Base-by-base conservation (phyloP, 1,140 invertebrate species). In the Grapholita molesta region DNA sequence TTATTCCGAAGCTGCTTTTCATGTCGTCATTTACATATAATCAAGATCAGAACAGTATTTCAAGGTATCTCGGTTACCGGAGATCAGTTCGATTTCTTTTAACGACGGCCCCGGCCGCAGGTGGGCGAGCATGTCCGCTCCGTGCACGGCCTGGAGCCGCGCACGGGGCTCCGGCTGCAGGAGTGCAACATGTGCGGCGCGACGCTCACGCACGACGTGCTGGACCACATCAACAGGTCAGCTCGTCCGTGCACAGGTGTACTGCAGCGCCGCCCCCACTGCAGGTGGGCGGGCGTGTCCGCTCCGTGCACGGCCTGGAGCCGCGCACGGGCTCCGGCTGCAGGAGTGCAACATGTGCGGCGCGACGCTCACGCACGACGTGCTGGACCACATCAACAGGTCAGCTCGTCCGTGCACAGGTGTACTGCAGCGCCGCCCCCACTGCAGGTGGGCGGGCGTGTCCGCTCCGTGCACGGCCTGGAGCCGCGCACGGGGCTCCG, bases 221-320 rank as follows among this genome's bases (percentile, higher is more conserved):
- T 70, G 38, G 82, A 86, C 15, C 88, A 90, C 77, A 69, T 85
- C 23, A 81, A 80, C 38, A 84, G 78, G 88, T 90, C 21, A 65
- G 3, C 4, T 24, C 1, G 6, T 57, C 21, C 9, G n/a, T 57
- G 9, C 8, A 11, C 57, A 84, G 0, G n/a, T 71, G n/a, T n/a
- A n/a, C n/a, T n/a, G n/a, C n/a, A n/a, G n/a, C n/a, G n/a, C n/a
- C n/a, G n/a, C n/a, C n/a, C n/a, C n/a, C n/a, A n/a, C n/a, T n/a
- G n/a, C 76, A 83, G 68, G 71, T 82, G 0, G 72, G 78, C 9
- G 80, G 82, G 11, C 86, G 86, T 57, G 71, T 88, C 0, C 57
- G 85, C 0, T 15, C 72, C 3, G 76, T 76, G 1, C 85, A 88
- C 69, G 82, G 80, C 5, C 66, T 86, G 38, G 83, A 85, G 48